Conservation (phyloP, 2,888 invertebrate genomes). For the Helicoverpa assulta region DNA sequence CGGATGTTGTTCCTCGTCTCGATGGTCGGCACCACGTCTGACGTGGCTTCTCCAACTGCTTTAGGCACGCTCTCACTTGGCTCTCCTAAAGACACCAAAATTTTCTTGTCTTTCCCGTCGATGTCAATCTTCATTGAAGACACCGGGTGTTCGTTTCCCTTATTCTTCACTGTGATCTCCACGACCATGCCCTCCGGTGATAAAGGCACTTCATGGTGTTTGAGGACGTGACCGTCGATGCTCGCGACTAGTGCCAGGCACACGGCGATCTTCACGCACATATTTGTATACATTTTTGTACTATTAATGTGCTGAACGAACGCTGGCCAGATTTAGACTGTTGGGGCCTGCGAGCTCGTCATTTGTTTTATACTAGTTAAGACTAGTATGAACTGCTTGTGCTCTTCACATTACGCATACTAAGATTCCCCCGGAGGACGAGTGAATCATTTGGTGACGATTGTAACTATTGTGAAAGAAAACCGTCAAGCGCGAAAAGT, state of each 20-base stretch:
- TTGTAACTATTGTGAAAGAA: slow-evolving; percentile 14
- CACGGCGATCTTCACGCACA: slow-evolving; percentile 58
- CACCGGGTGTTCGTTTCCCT: slow-evolving; percentile 27
- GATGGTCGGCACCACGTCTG: slow-evolving; percentile 41
- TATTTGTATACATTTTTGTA: slow-evolving; percentile 60
- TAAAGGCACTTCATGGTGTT: slow-evolving; percentile 42
- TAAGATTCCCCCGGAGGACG: slow-evolving; percentile 25
- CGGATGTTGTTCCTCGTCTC: slow-evolving; percentile 59
- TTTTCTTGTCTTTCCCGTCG: slow-evolving; percentile 44
- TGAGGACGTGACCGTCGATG: slow-evolving; percentile 46
- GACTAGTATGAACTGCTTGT: background rate
- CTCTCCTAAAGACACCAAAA: slow-evolving; percentile 25
- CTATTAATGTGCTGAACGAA: slow-evolving; percentile 53
- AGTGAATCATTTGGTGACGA: slow-evolving; percentile 47
- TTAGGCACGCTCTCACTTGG: slow-evolving; percentile 10
- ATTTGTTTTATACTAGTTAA: slow-evolving; percentile 30
- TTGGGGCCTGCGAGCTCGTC: background rate
- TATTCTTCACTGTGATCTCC: slow-evolving; percentile 47
- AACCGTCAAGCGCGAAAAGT: background rate
- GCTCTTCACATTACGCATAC: slow-evolving; percentile 32
- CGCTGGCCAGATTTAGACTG: slow-evolving; percentile 39
- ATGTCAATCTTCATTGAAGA: slow-evolving; percentile 45
- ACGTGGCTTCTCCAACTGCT: background rate
- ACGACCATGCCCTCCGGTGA: slow-evolving; percentile 43
- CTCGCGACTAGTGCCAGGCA: slow-evolving; percentile 47